Conservation (phyloP, 30 jellyfish, hydroid and myxozoan genomes). For the Mastigias papua region DNA sequence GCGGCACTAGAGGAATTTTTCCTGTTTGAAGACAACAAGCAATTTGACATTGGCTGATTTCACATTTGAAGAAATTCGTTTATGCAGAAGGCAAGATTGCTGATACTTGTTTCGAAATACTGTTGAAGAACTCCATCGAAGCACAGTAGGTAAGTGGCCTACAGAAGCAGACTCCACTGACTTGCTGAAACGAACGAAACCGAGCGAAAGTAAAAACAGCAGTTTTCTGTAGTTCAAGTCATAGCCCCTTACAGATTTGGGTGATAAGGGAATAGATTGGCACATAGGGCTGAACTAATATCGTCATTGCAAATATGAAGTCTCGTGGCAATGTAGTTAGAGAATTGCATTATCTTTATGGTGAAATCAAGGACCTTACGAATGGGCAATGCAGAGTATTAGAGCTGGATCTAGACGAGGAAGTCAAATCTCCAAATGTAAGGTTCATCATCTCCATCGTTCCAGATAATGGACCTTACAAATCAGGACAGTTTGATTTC, state of each 20-base stretch:
- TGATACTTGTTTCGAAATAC: neutral
- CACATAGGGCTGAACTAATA: neutral
- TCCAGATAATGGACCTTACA: conserved; percentile 89
- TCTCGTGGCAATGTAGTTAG: conserved; percentile 25
- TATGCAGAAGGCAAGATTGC: neutral
- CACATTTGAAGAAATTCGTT: neutral
- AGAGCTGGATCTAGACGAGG: conserved; percentile 9
- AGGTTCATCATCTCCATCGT: conserved; percentile 54
- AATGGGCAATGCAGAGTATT: conserved; percentile 55
- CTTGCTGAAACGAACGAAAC: too few relatives aligned
- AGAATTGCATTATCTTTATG: conserved; percentile 57
- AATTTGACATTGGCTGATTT: neutral
- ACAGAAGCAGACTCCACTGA: neutral
- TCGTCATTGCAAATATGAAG: conserved; percentile 25
- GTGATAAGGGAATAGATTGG: too few relatives aligned
- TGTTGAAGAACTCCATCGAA: neutral
- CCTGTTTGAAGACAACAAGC: neutral
- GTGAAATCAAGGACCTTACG: conserved; percentile 31
- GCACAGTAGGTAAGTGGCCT: neutral
- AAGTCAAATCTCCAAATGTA: neutral
- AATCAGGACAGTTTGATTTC: conserved; percentile 79
- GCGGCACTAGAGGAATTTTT: neutral
- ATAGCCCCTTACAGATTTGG: too few relatives aligned
- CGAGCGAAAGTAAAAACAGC: too few relatives aligned
- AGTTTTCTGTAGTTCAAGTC: too few relatives aligned